Conservation (phyloP, 2,113 vertebrate genomes). For the Madoqua kirkii region DNA sequence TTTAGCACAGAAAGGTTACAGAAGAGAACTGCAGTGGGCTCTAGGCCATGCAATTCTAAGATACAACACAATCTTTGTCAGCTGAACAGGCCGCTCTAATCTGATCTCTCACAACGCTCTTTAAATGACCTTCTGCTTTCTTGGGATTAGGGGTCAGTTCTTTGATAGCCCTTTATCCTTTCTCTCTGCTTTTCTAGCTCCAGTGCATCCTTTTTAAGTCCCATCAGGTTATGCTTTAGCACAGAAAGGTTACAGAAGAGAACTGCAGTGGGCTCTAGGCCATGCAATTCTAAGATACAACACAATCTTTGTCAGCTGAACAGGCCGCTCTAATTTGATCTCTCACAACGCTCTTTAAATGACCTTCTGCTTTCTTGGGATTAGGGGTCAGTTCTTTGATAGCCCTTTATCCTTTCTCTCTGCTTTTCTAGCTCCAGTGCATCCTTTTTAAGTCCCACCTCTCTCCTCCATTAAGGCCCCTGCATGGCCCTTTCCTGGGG, state of each 20-base stretch:
- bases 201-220: fast-evolving
- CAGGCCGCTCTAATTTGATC: background rate
- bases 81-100: background rate
- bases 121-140: background rate
- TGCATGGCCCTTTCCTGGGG: background rate
- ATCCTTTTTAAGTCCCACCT: background rate
- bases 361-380: background rate
- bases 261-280: background rate
- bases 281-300: background rate
- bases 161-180: background rate
- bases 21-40: background rate
- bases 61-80: too few species aligned
- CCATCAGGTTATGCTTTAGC: too few species aligned
- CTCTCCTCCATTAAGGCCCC: background rate
- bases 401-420: background rate
- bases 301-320: background rate
- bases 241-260: background rate
- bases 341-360: background rate
- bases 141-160: background rate
- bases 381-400: background rate
- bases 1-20: background rate
- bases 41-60: background rate
- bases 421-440: background rate
- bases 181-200: background rate
- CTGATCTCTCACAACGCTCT: background rate